Conservation (phyloP, 2,797 vertebrate genomes). For the Sciaenops ocellatus region DNA sequence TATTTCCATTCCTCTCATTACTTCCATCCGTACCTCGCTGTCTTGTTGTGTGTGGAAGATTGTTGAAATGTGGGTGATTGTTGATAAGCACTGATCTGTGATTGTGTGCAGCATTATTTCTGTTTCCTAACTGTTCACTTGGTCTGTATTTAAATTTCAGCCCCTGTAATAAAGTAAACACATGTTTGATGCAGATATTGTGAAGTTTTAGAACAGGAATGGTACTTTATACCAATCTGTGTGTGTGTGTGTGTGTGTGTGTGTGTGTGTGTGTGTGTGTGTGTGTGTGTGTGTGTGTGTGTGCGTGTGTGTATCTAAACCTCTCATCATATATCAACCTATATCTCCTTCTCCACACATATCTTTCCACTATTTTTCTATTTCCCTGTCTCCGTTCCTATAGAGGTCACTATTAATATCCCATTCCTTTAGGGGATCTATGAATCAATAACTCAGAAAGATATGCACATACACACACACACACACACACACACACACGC, state of each 20-base stretch:
- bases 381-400: constrained; percentile 21
- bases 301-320: constrained; percentile 1
- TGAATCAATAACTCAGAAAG: constrained; percentile 63
- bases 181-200: not conserved
- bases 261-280: not conserved
- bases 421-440: constrained; percentile 55
- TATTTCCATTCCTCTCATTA: constrained; percentile 1
- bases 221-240: not conserved
- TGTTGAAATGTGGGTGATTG: constrained; percentile 15
- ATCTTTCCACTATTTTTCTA: constrained; percentile 5
- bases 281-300: no score
- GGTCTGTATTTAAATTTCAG: not conserved
- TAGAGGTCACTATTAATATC: constrained; percentile 67
- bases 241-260: not conserved
- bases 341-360: not conserved
- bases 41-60: not conserved
- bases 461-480: not conserved
- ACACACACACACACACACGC: not conserved
- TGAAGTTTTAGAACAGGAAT: not conserved
- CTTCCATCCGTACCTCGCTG: not conserved
- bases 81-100: not conserved
- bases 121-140: not conserved
- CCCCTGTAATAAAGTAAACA: not conserved
- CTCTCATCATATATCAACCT: not conserved
- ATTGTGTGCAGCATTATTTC: not conserved